phyloP scores from a whole-genome alignment of 2,113 vertebrate species.

The Empidonax traillii region DNA sequence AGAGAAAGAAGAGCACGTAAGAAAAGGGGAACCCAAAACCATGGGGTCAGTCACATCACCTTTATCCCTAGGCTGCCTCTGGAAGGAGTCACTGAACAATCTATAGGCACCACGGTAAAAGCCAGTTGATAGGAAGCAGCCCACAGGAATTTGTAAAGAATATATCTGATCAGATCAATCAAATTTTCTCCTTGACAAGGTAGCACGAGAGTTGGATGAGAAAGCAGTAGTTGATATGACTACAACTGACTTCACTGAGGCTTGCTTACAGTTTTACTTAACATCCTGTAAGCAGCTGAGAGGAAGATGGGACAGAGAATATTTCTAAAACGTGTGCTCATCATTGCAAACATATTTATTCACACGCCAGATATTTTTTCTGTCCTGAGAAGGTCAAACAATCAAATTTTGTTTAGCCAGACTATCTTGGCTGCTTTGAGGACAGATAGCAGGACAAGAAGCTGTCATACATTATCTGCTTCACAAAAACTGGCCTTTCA shows the following conservation, averaged over 20 bases:
- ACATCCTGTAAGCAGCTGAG: background rate
- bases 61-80: background rate
- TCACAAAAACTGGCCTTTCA: background rate
- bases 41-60: background rate
- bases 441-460: background rate
- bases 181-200: background rate
- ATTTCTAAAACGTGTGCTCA: background rate
- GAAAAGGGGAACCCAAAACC: background rate
- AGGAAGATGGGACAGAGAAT: background rate
- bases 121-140: background rate
- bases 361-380: background rate
- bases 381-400: background rate
- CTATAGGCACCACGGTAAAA: background rate
- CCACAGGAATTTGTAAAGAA: background rate
- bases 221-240: background rate
- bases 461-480: background rate
- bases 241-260: background rate
- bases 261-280: background rate
- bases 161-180: background rate
- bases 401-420: background rate
- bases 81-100: background rate
- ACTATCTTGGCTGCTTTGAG: background rate
- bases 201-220: background rate
- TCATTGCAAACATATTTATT: background rate
- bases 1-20: background rate